Conservation (phyloP, 2,888 invertebrate species). For the Oxystoma pomonae region DNA sequence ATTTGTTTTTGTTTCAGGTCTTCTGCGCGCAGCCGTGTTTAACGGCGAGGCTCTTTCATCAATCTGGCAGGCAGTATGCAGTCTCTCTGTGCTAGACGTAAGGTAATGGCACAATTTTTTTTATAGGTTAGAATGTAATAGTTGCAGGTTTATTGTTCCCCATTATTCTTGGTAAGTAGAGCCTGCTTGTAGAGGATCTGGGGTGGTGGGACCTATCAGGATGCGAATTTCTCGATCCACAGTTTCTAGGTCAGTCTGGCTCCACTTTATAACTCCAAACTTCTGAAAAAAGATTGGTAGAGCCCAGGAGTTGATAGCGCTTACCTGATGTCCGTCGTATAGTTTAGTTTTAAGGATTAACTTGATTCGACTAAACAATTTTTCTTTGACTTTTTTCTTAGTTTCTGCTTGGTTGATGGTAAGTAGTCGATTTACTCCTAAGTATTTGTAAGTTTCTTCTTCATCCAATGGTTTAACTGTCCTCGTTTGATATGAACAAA, state of each 20-base stretch:
- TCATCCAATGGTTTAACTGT: background rate
- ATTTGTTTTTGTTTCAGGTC: too few relatives aligned
- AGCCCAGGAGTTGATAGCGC: constrained; percentile 6
- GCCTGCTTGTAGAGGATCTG: background rate
- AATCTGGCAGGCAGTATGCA: too few relatives aligned
- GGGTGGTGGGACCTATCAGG: constrained; percentile 3
- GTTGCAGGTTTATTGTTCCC: constrained; percentile 3
- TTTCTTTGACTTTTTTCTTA: constrained; percentile 1
- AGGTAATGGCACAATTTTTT: too few relatives aligned
- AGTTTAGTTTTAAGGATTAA: constrained; percentile 4
- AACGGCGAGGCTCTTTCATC: too few relatives aligned
- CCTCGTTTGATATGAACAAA: background rate
- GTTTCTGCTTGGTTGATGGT: background rate
- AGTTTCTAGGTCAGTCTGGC: background rate
- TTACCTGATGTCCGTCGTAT: background rate
- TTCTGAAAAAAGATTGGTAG: background rate
- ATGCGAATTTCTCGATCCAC: background rate
- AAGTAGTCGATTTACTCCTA: constrained; percentile 1
- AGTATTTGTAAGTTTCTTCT: constrained; percentile 4
- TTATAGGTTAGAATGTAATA: constrained; percentile 3
- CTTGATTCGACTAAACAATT: background rate
- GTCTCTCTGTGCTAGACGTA: too few relatives aligned
- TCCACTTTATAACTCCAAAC: constrained; percentile 7
- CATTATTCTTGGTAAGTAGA: constrained; percentile 1
- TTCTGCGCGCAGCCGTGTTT: too few relatives aligned